Evolutionary conservation across 2,888 invertebrate species (phyloP).

Genomic region (Aphrophora alni): DNA sequence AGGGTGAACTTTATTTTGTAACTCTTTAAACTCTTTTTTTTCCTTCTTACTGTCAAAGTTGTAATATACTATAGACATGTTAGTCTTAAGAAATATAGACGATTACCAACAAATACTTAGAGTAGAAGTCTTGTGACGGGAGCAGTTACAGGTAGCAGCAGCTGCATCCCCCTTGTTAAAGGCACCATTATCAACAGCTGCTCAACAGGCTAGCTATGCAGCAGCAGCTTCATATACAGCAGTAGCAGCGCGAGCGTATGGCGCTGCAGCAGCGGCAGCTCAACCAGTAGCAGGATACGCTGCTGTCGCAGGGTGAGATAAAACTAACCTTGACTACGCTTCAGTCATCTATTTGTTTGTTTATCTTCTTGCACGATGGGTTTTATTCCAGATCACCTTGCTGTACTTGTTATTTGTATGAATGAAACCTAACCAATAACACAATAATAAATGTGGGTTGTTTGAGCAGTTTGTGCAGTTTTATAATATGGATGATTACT

Average conservation of each 20-base stretch:
- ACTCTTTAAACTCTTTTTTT: too few relatives aligned
- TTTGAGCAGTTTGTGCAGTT: too few relatives aligned
- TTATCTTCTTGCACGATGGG: background rate
- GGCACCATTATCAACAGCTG: conserved; percentile 63
- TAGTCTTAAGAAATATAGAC: too few relatives aligned
- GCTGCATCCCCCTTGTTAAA: conserved; percentile 81
- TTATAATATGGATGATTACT: too few relatives aligned
- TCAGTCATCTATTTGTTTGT: background rate
- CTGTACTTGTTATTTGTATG: background rate
- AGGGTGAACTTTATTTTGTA: too few relatives aligned
- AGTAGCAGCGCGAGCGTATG: conserved; percentile 82
- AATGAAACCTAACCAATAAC: background rate
- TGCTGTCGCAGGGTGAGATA: conserved; percentile 71
- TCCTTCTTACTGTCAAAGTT: too few relatives aligned
- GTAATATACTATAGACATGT: too few relatives aligned
- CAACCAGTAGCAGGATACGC: conserved; percentile 77
- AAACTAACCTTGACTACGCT: background rate
- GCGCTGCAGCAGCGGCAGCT: conserved; percentile 74
- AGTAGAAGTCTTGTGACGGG: conserved; percentile 7
- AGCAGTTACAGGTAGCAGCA: conserved; percentile 64
- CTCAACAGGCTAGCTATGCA: conserved; percentile 84
- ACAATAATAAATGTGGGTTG: too few relatives aligned
- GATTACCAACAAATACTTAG: background rate
- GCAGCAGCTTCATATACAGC: conserved; percentile 88
- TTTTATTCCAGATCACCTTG: conserved; percentile 25